These are phyloP conservation scores for Heterotis niloticus DNA, from an alignment of 2,113 vertebrate genomes.

Conservation along the genomic window DNA sequence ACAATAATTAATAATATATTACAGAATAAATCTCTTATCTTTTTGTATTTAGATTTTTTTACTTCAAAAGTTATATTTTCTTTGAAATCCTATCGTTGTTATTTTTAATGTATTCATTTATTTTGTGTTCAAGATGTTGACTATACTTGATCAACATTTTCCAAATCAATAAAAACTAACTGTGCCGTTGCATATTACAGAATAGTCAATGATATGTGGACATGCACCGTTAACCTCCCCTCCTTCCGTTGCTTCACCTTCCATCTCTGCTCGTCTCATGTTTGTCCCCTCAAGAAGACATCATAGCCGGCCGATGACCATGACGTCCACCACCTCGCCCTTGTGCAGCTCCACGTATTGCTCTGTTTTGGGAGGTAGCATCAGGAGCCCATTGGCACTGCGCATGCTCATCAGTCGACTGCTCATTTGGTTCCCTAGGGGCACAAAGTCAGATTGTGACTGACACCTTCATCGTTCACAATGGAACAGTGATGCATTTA, in stretches of 20 bases:
- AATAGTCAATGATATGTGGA: slow-evolving; percentile 99
- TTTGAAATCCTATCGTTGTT: slow-evolving; percentile 95
- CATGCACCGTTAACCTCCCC: slow-evolving; percentile 93
- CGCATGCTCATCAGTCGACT: slow-evolving; percentile 99
- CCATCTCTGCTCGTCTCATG: slow-evolving; percentile 13
- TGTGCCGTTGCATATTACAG: slow-evolving; percentile 99
- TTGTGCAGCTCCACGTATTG: slow-evolving; percentile 99
- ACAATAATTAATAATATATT: slow-evolving; percentile 94
- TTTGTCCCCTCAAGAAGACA: slow-evolving; percentile 64
- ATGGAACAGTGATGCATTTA: background rate
- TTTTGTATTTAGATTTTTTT: slow-evolving; percentile 81
- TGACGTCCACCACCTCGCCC: slow-evolving; percentile 98
- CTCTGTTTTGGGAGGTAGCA: slow-evolving; percentile 99
- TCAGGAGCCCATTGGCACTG: slow-evolving; percentile 97
- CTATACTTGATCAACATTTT: slow-evolving; percentile 97
- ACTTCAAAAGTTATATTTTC: slow-evolving; percentile 80
- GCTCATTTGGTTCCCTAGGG: slow-evolving; percentile 94
- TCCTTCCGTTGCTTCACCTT: slow-evolving; percentile 53
- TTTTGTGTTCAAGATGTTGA: slow-evolving; percentile 94
- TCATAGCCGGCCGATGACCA: slow-evolving; percentile 99
- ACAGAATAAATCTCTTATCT: slow-evolving; percentile 92
- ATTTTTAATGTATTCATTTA: slow-evolving; percentile 76
- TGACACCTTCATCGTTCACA: background rate
- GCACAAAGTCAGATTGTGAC: background rate
- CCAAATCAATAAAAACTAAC: slow-evolving; percentile 99